These are phyloP conservation scores for Sinelater perroti DNA, from an alignment of 2,888 invertebrate genomes.

Conservation along the genomic window DNA sequence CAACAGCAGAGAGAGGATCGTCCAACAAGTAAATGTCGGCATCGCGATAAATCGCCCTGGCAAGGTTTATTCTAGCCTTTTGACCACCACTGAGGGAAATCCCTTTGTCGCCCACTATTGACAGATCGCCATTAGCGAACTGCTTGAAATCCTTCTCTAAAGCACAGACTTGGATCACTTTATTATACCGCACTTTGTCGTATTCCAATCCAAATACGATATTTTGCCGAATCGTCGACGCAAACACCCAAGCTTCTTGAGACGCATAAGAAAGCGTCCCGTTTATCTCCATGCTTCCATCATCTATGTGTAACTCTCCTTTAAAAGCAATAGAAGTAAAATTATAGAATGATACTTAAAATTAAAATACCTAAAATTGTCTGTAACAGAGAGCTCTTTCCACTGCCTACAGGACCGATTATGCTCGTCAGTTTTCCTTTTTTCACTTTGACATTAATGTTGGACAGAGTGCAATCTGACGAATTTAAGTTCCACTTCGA, in stretches of 20 bases:
- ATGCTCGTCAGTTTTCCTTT: conserved; percentile 61
- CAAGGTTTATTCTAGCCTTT: conserved; percentile 76
- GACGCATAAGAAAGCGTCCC: conserved; percentile 78
- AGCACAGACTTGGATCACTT: conserved; percentile 72
- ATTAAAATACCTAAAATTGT: conserved; percentile 76
- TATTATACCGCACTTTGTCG: conserved; percentile 67
- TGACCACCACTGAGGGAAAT: conserved; percentile 84
- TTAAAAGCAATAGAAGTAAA: conserved; percentile 63
- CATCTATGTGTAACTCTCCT: conserved; percentile 67
- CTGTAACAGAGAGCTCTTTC: conserved; percentile 74
- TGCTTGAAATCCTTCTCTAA: conserved; percentile 78
- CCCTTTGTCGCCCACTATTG: conserved; percentile 82
- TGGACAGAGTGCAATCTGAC: conserved; percentile 52
- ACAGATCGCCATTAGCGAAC: conserved; percentile 73
- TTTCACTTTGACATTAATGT: conserved; percentile 50
- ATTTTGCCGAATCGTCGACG: conserved; percentile 82
- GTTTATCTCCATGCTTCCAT: conserved; percentile 71
- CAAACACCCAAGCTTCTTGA: conserved; percentile 88
- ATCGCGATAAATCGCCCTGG: conserved; percentile 73
- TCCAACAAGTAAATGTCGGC: conserved; percentile 84
- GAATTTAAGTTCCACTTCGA: conserved; percentile 55
- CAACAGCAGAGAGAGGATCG: conserved; percentile 86
- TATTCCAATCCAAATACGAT: conserved; percentile 81
- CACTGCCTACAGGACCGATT: conserved; percentile 69
- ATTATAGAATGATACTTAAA: conserved; percentile 32